Conservation (phyloP, 2,888 invertebrate genomes). For the Eugnorisma glareosa region DNA sequence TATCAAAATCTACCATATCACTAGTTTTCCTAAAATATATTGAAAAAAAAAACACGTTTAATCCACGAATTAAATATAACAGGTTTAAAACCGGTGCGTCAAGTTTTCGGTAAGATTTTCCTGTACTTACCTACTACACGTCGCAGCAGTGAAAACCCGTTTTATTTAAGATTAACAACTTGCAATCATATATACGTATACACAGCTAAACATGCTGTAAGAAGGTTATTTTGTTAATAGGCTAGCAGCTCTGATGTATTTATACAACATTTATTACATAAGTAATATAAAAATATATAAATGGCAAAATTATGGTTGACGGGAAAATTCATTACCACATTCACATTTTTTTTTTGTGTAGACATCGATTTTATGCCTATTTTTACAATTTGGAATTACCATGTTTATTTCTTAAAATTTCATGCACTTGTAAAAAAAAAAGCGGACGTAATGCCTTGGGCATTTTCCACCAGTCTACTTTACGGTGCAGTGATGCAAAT, state of each 20-base stretch:
- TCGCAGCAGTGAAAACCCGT: slow-evolving; percentile 57
- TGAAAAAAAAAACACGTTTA: background rate
- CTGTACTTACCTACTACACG: background rate
- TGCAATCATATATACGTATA: slow-evolving; percentile 41
- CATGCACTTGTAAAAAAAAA: too few species aligned
- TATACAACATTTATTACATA: slow-evolving; percentile 1
- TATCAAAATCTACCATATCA: too few species aligned
- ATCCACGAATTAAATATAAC: background rate
- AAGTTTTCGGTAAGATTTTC: background rate
- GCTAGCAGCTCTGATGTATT: slow-evolving; percentile 15
- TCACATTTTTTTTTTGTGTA: background rate
- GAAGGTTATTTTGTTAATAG: slow-evolving; percentile 46
- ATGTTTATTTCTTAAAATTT: background rate
- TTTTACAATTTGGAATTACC: background rate
- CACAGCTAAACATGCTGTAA: slow-evolving; percentile 14
- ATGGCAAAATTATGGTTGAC: too few species aligned
- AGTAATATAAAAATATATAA: too few species aligned
- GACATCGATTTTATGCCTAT: background rate
- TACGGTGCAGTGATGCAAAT: too few species aligned
- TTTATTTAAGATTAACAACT: slow-evolving; percentile 72
- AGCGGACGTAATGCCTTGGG: too few species aligned
- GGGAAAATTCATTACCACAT: background rate
- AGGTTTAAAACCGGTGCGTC: background rate
- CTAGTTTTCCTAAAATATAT: too few species aligned
- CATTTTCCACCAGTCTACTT: too few species aligned